phyloP scores from a whole-genome alignment of 2,888 invertebrate species.

The Xylophagus ater region DNA sequence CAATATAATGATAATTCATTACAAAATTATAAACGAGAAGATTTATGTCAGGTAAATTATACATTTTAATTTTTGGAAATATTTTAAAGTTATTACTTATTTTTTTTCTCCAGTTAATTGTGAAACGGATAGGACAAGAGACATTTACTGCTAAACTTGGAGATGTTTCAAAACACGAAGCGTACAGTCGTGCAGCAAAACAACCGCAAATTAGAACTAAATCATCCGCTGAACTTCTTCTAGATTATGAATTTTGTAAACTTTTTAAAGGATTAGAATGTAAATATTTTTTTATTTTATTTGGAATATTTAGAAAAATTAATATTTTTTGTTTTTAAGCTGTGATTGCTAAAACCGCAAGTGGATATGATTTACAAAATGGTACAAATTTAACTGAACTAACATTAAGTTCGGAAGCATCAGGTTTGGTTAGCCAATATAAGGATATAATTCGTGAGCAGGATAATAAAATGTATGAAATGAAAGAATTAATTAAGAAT shows the following conservation, averaged over 20 bases:
- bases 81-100: neutral
- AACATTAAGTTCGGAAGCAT: slow-evolving; percentile 36
- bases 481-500: slow-evolving; percentile 28
- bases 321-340: slow-evolving; percentile 28
- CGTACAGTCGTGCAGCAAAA: slow-evolving; percentile 84
- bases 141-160: slow-evolving; percentile 74
- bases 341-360: slow-evolving; percentile 44
- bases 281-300: slow-evolving; percentile 27
- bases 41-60: slow-evolving; percentile 47
- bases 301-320: neutral
- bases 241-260: slow-evolving; percentile 92
- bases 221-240: slow-evolving; percentile 62
- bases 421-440: slow-evolving; percentile 51
- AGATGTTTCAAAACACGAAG: slow-evolving; percentile 79
- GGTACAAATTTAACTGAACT: slow-evolving; percentile 43
- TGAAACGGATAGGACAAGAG: slow-evolving; percentile 84
- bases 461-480: slow-evolving; percentile 51
- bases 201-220: slow-evolving; percentile 80
- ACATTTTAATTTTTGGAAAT: neutral
- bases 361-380: slow-evolving; percentile 39
- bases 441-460: slow-evolving; percentile 87
- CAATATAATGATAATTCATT: slow-evolving; percentile 79
- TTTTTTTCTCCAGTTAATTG: slow-evolving; percentile 47
- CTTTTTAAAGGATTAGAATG: slow-evolving; percentile 74
- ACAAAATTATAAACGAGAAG: slow-evolving; percentile 61